Evolutionary conservation across 2,797 vertebrate species (phyloP).

Genomic region (Calcarius lapponicus): DNA sequence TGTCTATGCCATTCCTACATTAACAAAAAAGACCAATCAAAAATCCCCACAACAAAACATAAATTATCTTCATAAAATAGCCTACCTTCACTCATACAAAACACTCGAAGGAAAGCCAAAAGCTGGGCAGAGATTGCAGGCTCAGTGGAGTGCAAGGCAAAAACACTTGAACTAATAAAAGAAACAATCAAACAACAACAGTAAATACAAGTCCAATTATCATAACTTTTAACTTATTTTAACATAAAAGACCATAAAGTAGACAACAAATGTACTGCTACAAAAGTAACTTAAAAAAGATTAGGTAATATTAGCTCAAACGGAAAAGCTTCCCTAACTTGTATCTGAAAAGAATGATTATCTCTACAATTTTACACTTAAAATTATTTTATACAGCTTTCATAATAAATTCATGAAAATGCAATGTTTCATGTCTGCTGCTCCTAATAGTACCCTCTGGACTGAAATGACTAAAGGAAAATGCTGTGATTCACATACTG

Average conservation of each 20-base stretch:
- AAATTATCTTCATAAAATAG: not conserved
- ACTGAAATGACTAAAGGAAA: constrained; percentile 64
- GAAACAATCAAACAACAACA: constrained; percentile 2
- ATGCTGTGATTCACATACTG: constrained; percentile 84
- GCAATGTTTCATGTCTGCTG: constrained; percentile 49
- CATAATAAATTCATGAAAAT: constrained; percentile 17
- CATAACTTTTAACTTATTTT: not conserved
- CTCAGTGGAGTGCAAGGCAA: constrained; percentile 91
- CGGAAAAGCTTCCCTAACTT: not conserved
- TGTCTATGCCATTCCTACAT: not conserved
- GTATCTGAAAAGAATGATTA: not conserved
- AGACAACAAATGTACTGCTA: not conserved
- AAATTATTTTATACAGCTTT: constrained; percentile 16
- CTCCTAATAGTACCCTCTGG: constrained; percentile 57
- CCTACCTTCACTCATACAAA: constrained; percentile 98
- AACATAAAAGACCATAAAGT: not conserved
- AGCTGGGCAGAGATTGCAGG: constrained; percentile 95
- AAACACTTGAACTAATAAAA: constrained; percentile 89
- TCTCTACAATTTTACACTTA: constrained; percentile 21
- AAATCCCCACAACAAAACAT: not conserved
- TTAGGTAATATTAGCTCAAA: not conserved
- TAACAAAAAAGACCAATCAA: not conserved
- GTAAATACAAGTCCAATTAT: not conserved
- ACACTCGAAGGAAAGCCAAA: constrained; percentile 94
- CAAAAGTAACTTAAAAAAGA: not conserved